Percentiles rank a stretch among this genome's conserved stretches.
Conservation (phyloP, 23 tunicate species). For the Styela clava region DNA sequence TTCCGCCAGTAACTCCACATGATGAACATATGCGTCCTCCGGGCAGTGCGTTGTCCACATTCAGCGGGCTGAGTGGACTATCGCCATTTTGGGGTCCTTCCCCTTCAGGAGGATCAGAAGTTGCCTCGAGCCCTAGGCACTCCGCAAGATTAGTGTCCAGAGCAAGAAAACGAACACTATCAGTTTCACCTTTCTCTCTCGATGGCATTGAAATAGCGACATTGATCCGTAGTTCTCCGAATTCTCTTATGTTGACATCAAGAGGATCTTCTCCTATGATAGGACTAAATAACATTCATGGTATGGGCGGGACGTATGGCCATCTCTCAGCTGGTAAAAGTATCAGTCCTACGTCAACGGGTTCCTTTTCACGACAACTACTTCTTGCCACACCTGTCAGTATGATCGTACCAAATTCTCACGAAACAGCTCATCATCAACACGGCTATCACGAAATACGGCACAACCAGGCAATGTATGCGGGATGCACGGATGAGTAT, state of each 20-base stretch:
- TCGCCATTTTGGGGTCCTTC: slow-evolving; percentile 58
- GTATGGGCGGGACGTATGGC: slow-evolving; percentile 49
- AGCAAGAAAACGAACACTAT: slow-evolving; percentile 69
- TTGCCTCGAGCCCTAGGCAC: slow-evolving; percentile 66
- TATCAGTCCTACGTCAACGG: slow-evolving; percentile 45
- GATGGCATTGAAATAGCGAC: slow-evolving; percentile 74
- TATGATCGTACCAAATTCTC: slow-evolving; percentile 16
- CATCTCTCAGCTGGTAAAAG: slow-evolving; percentile 54
- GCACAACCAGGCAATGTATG: not conserved
- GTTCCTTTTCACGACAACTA: slow-evolving; percentile 56
- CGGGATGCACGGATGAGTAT: slow-evolving; percentile 18
- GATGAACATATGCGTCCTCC: slow-evolving; percentile 75
- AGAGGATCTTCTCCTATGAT: slow-evolving; percentile 36
- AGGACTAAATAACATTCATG: slow-evolving; percentile 27
- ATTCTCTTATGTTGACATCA: slow-evolving; percentile 35
- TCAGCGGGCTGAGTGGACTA: slow-evolving; percentile 71
- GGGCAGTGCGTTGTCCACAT: slow-evolving; percentile 75
- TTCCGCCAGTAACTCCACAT: slow-evolving; percentile 84
- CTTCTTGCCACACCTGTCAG: slow-evolving; percentile 73
- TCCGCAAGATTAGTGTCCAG: slow-evolving; percentile 55
- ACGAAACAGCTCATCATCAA: not conserved
- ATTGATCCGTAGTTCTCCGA: slow-evolving; percentile 77
- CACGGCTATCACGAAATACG: slow-evolving; percentile 14
- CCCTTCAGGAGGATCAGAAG: slow-evolving; percentile 60
- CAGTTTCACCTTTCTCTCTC: slow-evolving; percentile 80